A percentile compares a stretch with the other conserved stretches of the same genome.
Conservation (phyloP, 2,797 vertebrate species). For the Manis javanica region DNA sequence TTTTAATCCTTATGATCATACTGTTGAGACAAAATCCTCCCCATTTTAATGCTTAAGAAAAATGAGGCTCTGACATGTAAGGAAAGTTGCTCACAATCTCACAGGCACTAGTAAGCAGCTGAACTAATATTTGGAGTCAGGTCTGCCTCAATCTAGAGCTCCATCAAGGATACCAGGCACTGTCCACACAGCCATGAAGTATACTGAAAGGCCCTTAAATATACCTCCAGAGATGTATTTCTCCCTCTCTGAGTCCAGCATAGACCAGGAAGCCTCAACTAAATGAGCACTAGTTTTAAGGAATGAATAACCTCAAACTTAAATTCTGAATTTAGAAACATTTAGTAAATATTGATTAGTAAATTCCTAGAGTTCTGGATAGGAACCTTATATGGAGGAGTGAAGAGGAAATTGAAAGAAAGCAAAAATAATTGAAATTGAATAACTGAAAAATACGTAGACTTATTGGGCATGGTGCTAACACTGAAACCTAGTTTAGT, state of each 20-base stretch:
- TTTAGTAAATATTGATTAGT: background rate
- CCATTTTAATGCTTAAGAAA: background rate
- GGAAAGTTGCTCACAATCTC: background rate
- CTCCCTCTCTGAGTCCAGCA: background rate
- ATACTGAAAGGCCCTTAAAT: background rate
- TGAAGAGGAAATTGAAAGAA: background rate
- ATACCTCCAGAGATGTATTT: background rate
- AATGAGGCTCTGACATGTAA: background rate
- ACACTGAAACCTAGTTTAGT: background rate
- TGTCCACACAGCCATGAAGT: background rate
- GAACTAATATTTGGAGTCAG: background rate
- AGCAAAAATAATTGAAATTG: slow-evolving; percentile 12
- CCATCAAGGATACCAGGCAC: background rate
- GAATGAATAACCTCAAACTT: background rate
- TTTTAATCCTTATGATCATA: background rate
- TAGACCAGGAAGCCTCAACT: background rate
- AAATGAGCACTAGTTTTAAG: background rate
- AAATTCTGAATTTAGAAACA: slow-evolving; percentile 4
- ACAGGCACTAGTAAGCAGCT: background rate
- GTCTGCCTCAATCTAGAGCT: background rate
- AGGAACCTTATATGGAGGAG: background rate
- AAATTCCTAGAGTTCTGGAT: background rate
- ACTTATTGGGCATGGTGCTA: background rate
- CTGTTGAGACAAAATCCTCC: background rate
- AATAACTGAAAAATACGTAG: slow-evolving; percentile 22